Base-by-base conservation (phyloP, 2,888 invertebrate genomes). In the Enoplolaimus lenunculus region DNA sequence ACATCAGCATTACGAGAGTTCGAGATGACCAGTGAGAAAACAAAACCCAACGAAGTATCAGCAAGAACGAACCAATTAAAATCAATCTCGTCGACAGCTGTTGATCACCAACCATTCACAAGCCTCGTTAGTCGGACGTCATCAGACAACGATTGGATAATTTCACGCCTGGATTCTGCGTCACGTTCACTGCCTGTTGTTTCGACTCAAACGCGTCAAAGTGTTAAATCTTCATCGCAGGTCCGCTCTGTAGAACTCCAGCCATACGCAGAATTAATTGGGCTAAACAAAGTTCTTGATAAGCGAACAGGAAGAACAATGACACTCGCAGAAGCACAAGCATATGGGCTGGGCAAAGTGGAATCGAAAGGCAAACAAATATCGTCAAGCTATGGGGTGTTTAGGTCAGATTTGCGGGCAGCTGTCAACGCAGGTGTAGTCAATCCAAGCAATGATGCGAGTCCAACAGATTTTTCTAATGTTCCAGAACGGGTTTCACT, bases 351-450 rank as follows among this genome's bases (percentile, higher is more conserved):
- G 13, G 71, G 76, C 13, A 73, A 75, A 45, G 62, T 60, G 1
- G 64, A 72, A 66, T 29, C 72, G 34, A 73, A 66, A 34, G 73
- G 73, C n/a, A 72, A 68, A 33, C 29, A 68, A n/a, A 70, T 28
- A 21, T 60, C 59, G 2, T 69, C 68, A 28, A 34, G 33, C 13
- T 68, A 68, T 68, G 60, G 60, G 28, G 62, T 71, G 60, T 71
- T 60, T 64, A 21, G 72, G 57, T 60, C 71, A 33, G 57, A 73
- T 71, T 71, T 70, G 65, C 33, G 34, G 33, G 28, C 69, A 26
- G 90, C 91, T 16, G 86, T 91, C 1, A 85, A 87, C 71, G 86
- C 87, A 68, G 89, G 90, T 26, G 82, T 87, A 73, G 84, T 91
- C 73, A 85, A 88, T 68, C 82, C 86, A 7, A 85, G 88, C 72